Evolutionary conservation across 2,888 invertebrate genomes (phyloP), one percentile per base, ranked within the genome.

Genomic region (Xestia sexstrigata): DNA sequence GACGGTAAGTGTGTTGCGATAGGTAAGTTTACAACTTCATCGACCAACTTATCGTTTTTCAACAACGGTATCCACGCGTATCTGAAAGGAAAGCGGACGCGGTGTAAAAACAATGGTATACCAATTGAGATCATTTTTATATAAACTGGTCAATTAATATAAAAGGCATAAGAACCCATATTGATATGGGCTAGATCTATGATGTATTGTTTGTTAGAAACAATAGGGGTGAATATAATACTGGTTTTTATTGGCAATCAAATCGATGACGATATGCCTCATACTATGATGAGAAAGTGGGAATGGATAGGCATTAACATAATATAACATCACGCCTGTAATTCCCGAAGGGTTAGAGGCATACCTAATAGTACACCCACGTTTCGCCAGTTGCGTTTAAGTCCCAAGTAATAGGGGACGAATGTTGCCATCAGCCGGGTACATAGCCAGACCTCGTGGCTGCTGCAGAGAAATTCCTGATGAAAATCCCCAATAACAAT

Each of bases 41-140:
- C 98, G 78, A 98, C 97, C 84, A 99, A 97, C 93, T 98, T 98
- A 89, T 98, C 99, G 82, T 94, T 95, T 94, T 98, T 99, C 72
- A 99, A 95, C 63, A 99, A 96, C 1, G 99, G 99, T 80, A 98
- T 95, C 99, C 99, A 99, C 0, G 99, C 98, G 94, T 98, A 99
- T 11, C 97, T 97, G 84, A 39, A 91, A 68, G 68, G 69, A 82
- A 69, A 75, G 13, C 23, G 26, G 20, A 65, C 42, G 39, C 55
- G n/a, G 13, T 26, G 52, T 42, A 6, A 52, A 65, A 23, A 45
- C 30, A 15, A 49, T 39, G 35, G 20, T 39, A 30, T 55, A 76
- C 17, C 0, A 55, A 67, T 62, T 7, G 17, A 17, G 9, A 60
- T 63, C n/a, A 60, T 72, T 72, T 52, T 20, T 49, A 30, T 26